Evolutionary conservation across 2,113 vertebrate species (phyloP), one percentile per base, ranked within the genome.

Genomic region (Trochalopteron elliotii): DNA sequence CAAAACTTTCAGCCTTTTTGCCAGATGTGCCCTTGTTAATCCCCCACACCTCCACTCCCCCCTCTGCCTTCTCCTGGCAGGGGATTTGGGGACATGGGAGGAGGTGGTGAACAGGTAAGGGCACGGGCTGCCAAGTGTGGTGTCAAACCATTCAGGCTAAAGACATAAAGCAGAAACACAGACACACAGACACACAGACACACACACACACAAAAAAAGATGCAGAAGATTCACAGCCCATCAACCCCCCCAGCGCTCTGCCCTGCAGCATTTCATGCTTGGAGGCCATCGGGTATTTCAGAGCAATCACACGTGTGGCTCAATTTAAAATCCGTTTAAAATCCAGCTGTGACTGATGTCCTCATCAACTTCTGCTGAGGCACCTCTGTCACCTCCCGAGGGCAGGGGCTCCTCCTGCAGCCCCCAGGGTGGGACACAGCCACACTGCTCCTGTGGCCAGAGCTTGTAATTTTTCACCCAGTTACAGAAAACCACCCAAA

Each of bases 61-160:
- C 20, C 33, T 50, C 6, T 7, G 11, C 49, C 63, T n/a, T 19
- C 39, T 31, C 65, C 61, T 10, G 31, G 23, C 4, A 24, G 60
- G 59, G 30, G 30, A 9, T 28, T 9, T 79, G 9, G 50, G 84
- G 44, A 37, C 5, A 1, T 0, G 9, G n/a, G 2, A 8, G 75
- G 59, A 79, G 57, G 23, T 11, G 81, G 64, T 70, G 81, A 49
- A 13, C 4, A 6, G 12, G 22, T 3, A 1, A 45, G 35, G 56
- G 19, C 1, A 8, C 8, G 3, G 1, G 1, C 52, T 92, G 71
- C 59, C 12, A 2, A 49, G 35, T 0, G 2, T 9, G 6, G 18
- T 8, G 42, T 5, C 80, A 61, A 20, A 57, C 10, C 37, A 76
- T 83, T 35, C 1, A 3, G 55, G 31, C 37, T 81, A 52, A 67